Conservation (phyloP, 2,888 invertebrate species). For the Rhamnusium bicolor region DNA sequence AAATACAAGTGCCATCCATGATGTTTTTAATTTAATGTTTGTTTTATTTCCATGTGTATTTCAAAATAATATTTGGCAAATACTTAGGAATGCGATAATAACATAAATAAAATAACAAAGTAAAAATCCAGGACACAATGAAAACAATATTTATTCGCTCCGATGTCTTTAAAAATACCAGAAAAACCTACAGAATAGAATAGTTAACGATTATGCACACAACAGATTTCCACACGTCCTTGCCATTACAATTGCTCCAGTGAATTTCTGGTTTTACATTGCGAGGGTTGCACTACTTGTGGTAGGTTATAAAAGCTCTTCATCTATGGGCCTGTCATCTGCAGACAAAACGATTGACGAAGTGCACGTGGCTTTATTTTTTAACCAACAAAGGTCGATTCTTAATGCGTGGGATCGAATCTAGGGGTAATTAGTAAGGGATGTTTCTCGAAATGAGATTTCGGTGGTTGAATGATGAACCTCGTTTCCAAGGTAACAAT, state of each 20-base stretch:
- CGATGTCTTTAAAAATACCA: background rate
- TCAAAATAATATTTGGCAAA: too few species aligned
- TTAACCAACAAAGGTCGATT: slow-evolving; percentile 26
- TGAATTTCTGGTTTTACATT: slow-evolving; percentile 11
- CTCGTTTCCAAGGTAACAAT: slow-evolving; percentile 69
- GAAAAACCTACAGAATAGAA: background rate
- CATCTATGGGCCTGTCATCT: slow-evolving; percentile 48
- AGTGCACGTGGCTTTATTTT: slow-evolving; percentile 43
- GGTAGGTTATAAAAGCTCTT: slow-evolving; percentile 54
- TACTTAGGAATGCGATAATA: background rate
- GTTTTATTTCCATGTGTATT: background rate
- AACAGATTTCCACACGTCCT: slow-evolving; percentile 7
- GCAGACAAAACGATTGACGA: slow-evolving; percentile 41
- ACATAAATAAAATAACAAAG: background rate
- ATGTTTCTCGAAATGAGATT: slow-evolving; percentile 58
- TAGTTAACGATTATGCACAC: background rate
- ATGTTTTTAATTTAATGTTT: background rate
- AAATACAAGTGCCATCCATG: background rate
- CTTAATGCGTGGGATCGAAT: slow-evolving; percentile 31
- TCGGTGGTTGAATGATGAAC: slow-evolving; percentile 60
- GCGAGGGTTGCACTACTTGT: slow-evolving; percentile 41
- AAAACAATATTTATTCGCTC: background rate
- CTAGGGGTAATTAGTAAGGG: slow-evolving; percentile 32
- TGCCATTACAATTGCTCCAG: slow-evolving; percentile 28
- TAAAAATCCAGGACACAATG: background rate